Conservation (phyloP, 2,888 invertebrate species). For the Hoplodrina blanda region DNA sequence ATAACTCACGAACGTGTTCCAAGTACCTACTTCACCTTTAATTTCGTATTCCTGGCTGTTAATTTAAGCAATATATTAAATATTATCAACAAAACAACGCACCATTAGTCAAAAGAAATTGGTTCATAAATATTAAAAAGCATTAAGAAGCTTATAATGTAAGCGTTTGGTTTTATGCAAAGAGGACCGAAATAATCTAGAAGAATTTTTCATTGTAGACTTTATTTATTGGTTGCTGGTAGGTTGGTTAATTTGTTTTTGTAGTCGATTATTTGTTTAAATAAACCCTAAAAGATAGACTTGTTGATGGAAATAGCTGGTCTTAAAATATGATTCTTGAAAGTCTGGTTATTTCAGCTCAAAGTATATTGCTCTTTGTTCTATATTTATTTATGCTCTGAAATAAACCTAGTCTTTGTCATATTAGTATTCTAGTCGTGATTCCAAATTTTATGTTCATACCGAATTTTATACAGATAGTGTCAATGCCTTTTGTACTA, state of each 20-base stretch:
- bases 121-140: constrained; percentile 79
- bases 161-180: constrained; percentile 73
- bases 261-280: constrained; percentile 41
- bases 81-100: constrained; percentile 73
- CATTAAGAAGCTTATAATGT: constrained; percentile 72
- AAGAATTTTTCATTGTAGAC: constrained; percentile 62
- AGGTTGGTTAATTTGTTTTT: constrained; percentile 44
- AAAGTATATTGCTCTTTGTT: constrained; percentile 5
- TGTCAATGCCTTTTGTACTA: constrained; percentile 32
- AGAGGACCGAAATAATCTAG: constrained; percentile 68
- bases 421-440: constrained; percentile 10
- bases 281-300: constrained; percentile 16
- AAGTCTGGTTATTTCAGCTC: constrained; percentile 3
- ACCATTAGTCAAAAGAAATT: constrained; percentile 75
- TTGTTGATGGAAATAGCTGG: constrained; percentile 24
- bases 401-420: constrained; percentile 10
- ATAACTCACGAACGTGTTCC: constrained; percentile 55
- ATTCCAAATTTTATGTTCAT: constrained; percentile 7
- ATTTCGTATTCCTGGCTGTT: constrained; percentile 61
- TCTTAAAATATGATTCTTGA: constrained; percentile 16
- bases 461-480: constrained; percentile 16
- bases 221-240: constrained; percentile 42
- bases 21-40: constrained; percentile 53
- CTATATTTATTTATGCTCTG: constrained; percentile 10
- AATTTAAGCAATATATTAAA: constrained; percentile 73